Base-by-base conservation (phyloP, 2,113 vertebrate species). In the Rhea americana region DNA sequence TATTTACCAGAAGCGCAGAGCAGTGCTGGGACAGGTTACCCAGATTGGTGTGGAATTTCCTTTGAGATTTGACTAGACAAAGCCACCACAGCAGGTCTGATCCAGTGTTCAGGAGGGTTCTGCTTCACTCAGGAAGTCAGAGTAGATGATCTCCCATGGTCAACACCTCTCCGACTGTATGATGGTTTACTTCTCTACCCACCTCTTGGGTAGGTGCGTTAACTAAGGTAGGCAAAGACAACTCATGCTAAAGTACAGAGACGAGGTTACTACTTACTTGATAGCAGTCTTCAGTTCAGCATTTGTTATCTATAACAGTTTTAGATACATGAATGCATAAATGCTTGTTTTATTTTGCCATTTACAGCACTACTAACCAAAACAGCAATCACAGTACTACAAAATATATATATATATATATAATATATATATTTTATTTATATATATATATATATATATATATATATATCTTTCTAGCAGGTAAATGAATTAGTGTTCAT, bases 321-420 rank as follows among this genome's bases (percentile, higher is more conserved):
- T 68, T 16, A 4, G 11, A 58, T 58, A 76, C 70, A 70, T 13
- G 65, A 58, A 43, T 70, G 43, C 1, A 28, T 35, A 35, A 35
- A 35, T 55, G 2, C 43, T 55, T 81, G 22, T 81, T 75, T 81
- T 70, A 37, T 5, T 43, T 51, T 76, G 71, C 20, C 5, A 28
- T 82, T 77, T 26, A 51, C 18, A 56, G 22, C 47, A 47, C 6
- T 70, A 65, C 3, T 41, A 62, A 4, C 1, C 61, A 78, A 91
- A 19, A 1, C 1, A 58, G 4, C 11, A 67, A 48, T 30, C 2
- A 1, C 48, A 3, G 6, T 8, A 5, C 20, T 37, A 10, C 0
- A 70, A 72, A 56, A n/a, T 9, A 43, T 3, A 17, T 17, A 47
- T 25, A 47, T 7, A 2, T 55, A 35, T 35, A 35, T 35, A 35